Evolutionary conservation across 2,113 vertebrate genomes (phyloP).

Genomic region (Vireo altiloquus): DNA sequence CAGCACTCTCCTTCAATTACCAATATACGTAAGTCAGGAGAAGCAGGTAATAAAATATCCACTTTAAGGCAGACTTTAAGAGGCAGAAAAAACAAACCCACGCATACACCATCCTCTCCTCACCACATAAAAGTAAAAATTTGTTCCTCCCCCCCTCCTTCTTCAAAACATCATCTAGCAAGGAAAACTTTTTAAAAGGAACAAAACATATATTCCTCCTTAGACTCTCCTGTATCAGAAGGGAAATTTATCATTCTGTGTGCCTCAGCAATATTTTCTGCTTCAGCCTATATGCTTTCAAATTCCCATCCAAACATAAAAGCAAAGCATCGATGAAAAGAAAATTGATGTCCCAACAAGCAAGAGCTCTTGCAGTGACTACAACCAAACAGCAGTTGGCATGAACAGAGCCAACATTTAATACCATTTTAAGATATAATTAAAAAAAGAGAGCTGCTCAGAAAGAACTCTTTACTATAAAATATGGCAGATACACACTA

Average conservation of each 20-base stretch:
- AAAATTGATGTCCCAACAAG: slow-evolving; percentile 55
- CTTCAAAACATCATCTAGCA: slow-evolving; percentile 22
- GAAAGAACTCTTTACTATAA: slow-evolving; percentile 45
- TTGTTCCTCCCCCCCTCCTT: neutral
- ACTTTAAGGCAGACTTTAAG: slow-evolving; percentile 47
- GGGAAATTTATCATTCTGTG: slow-evolving; percentile 40
- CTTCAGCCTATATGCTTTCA: slow-evolving; percentile 56
- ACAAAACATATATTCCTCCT: slow-evolving; percentile 37
- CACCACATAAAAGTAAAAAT: slow-evolving; percentile 24
- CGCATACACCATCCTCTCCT: neutral
- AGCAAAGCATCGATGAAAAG: slow-evolving; percentile 59
- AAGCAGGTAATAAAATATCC: slow-evolving; percentile 55
- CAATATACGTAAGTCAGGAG: slow-evolving; percentile 35
- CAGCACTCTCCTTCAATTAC: slow-evolving; percentile 63
- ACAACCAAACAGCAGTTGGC: slow-evolving; percentile 61
- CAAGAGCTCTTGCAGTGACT: slow-evolving; percentile 56
- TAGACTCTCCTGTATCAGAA: slow-evolving; percentile 39
- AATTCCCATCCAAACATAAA: slow-evolving; percentile 61
- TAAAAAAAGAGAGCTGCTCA: slow-evolving; percentile 60
- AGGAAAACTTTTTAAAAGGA: slow-evolving; percentile 39
- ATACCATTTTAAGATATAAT: slow-evolving; percentile 62
- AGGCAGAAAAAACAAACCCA: slow-evolving; percentile 27
- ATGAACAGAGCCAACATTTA: slow-evolving; percentile 49
- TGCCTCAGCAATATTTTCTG: slow-evolving; percentile 48
- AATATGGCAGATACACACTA: slow-evolving; percentile 30